phyloP scores from a whole-genome alignment of 2,888 invertebrate species.

The Aphodius sticticus region DNA sequence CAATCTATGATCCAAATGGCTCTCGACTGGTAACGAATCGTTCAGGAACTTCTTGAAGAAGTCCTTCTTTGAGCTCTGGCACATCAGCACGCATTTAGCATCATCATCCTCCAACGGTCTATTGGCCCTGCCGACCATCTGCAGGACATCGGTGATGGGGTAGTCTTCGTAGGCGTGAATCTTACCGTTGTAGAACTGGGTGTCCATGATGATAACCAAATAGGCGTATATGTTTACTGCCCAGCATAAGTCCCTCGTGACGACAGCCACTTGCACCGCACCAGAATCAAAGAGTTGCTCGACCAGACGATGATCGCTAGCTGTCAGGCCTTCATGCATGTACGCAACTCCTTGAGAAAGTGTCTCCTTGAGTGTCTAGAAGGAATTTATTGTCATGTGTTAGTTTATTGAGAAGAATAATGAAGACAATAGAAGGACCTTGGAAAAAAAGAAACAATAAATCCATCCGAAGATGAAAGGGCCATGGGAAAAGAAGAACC shows the following conservation, averaged over 20 bases:
- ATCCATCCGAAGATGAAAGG: neutral
- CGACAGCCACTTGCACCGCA: slow-evolving; percentile 92
- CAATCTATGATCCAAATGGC: slow-evolving; percentile 95
- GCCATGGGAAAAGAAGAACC: slow-evolving; percentile 14
- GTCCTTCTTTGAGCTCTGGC: slow-evolving; percentile 97
- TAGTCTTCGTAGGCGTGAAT: slow-evolving; percentile 94
- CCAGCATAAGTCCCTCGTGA: slow-evolving; percentile 93
- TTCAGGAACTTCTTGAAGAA: slow-evolving; percentile 98
- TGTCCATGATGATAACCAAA: slow-evolving; percentile 97
- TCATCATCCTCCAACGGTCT: slow-evolving; percentile 91
- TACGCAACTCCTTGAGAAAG: slow-evolving; percentile 96
- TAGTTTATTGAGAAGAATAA: neutral
- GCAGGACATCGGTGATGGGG: slow-evolving; percentile 94
- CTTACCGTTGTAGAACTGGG: slow-evolving; percentile 89
- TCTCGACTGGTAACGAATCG: slow-evolving; percentile 96
- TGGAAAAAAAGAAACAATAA: slow-evolving; percentile 11
- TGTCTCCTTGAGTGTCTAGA: slow-evolving; percentile 88
- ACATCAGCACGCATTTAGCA: slow-evolving; percentile 94
- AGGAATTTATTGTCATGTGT: slow-evolving; percentile 18
- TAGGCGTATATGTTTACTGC: slow-evolving; percentile 89
- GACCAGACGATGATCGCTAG: slow-evolving; percentile 86
- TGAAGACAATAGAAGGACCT: neutral
- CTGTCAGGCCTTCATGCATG: slow-evolving; percentile 91
- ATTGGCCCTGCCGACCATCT: slow-evolving; percentile 98
- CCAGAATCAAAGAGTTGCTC: slow-evolving; percentile 94